Conservation (phyloP, 2,888 invertebrate species). For the Rutpela maculata region DNA sequence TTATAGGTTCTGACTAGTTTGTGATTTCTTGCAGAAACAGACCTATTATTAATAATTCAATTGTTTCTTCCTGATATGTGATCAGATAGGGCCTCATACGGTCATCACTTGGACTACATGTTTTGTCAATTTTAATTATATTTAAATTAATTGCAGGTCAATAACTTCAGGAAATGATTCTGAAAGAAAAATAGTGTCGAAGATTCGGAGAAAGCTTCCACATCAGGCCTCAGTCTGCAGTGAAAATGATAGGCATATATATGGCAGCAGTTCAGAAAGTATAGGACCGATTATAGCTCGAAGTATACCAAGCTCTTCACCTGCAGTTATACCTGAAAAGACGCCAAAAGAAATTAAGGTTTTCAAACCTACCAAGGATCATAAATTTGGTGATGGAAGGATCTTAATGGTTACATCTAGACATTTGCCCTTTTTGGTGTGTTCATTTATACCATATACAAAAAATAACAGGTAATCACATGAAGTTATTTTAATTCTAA, state of each 20-base stretch:
- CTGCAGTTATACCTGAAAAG: conserved; percentile 74
- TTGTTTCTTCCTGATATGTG: no score
- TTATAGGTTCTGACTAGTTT: no score
- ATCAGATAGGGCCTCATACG: no score
- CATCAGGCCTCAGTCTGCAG: conserved; percentile 74
- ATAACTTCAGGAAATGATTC: conserved; percentile 51
- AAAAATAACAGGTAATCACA: conserved; percentile 63
- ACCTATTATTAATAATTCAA: no score
- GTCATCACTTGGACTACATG: no score
- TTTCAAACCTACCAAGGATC: conserved; percentile 79
- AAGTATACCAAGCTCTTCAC: conserved; percentile 66
- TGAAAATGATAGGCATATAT: conserved; percentile 79
- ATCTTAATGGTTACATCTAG: conserved; percentile 87
- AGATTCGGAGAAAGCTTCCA: conserved; percentile 69
- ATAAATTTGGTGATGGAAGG: conserved; percentile 86
- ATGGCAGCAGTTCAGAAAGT: conserved; percentile 88
- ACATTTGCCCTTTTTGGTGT: conserved; percentile 89
- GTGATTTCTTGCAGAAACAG: no score
- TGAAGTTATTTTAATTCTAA: neutral
- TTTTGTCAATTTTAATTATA: neutral
- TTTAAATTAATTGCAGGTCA: conserved; percentile 45
- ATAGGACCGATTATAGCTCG: conserved; percentile 70
- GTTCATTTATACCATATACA: conserved; percentile 90
- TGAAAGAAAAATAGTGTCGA: conserved; percentile 60
- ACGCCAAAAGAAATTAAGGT: conserved; percentile 78